Evolutionary conservation across 2,113 vertebrate genomes (phyloP).

Genomic region (Corythornis cristatus): DNA sequence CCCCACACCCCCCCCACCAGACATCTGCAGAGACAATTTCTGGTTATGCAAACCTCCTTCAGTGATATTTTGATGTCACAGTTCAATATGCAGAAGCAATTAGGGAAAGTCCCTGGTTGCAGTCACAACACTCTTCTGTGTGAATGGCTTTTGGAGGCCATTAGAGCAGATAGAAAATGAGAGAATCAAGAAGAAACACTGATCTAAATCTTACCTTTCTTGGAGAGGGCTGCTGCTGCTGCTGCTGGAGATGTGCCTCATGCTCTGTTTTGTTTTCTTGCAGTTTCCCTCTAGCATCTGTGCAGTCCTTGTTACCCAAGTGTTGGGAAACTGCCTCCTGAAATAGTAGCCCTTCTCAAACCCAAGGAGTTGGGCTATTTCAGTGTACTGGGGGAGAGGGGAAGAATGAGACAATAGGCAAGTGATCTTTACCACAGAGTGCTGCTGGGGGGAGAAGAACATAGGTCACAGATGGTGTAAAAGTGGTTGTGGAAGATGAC

Average conservation of each 20-base stretch:
- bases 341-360: background rate
- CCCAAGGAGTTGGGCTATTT: background rate
- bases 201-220: background rate
- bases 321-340: background rate
- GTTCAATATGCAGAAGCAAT: background rate
- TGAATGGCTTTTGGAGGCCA: background rate
- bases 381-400: background rate
- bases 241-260: background rate
- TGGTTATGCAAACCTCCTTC: background rate
- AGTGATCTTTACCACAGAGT: slow-evolving; percentile 10
- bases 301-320: background rate
- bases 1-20: too few relatives aligned
- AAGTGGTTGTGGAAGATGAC: background rate
- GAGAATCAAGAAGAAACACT: background rate
- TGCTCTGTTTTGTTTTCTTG: background rate
- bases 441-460: background rate
- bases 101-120: background rate
- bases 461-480: slow-evolving; percentile 22
- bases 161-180: background rate
- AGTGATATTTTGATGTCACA: background rate
- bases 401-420: background rate
- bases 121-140: background rate
- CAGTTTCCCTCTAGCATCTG: background rate
- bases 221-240: background rate
- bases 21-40: background rate